Evolutionary conservation across 2,797 vertebrate genomes (phyloP).

Genomic region (Uromys caudimaculatus): DNA sequence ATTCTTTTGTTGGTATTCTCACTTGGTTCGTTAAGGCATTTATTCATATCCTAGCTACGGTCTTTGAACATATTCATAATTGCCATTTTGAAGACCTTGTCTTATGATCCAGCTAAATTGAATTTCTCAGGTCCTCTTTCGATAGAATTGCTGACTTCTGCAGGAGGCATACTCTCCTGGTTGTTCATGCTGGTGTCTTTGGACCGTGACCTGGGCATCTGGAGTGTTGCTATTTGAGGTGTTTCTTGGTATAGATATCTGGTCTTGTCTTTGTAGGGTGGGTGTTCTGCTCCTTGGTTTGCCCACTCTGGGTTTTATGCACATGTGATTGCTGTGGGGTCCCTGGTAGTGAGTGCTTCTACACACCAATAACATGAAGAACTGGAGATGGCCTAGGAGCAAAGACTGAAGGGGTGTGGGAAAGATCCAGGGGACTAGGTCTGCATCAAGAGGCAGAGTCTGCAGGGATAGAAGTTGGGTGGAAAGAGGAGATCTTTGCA

Average conservation of each 20-base stretch:
- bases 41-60: neutral
- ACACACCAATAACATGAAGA: neutral
- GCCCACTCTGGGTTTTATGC: neutral
- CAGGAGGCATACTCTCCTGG: too few species aligned
- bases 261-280: neutral
- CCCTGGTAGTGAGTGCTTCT: too few species aligned
- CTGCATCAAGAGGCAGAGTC: neutral
- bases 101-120: neutral
- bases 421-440: neutral
- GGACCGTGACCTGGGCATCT: neutral
- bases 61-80: neutral
- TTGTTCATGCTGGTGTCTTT: neutral
- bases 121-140: neutral
- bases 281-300: neutral
- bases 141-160: neutral
- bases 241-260: neutral
- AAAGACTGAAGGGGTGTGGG: too few species aligned
- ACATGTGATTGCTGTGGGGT: neutral
- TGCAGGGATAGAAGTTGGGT: neutral
- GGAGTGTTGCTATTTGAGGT: neutral
- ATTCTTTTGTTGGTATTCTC: neutral
- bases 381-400: neutral
- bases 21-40: neutral
- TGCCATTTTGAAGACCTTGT: neutral
- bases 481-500: neutral